These are phyloP conservation scores for Oplegnathus fasciatus DNA, from an alignment of 2,113 vertebrate genomes.

Conservation along the genomic window DNA sequence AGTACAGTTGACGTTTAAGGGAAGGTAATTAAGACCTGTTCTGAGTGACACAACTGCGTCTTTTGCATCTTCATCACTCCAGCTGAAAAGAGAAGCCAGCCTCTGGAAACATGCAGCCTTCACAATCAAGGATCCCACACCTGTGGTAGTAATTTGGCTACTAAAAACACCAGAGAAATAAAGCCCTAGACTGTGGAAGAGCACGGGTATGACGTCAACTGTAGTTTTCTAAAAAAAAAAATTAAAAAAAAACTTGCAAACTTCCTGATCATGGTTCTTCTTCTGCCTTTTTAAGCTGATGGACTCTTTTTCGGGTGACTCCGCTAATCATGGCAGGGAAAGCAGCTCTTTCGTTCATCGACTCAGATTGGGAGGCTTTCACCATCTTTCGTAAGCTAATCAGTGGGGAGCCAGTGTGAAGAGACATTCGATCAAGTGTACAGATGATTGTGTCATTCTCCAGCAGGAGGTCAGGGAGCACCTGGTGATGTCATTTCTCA, in stretches of 20 bases:
- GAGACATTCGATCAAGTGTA: constrained; percentile 9
- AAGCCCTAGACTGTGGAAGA: constrained; percentile 4
- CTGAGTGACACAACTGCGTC: constrained; percentile 35
- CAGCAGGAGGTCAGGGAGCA: constrained; percentile 5
- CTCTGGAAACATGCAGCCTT: constrained; percentile 11
- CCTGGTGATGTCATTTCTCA: constrained; percentile 18
- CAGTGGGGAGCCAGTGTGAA: not conserved
- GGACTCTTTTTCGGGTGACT: not conserved
- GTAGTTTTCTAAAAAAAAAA: constrained; percentile 18
- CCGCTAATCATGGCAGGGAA: not conserved
- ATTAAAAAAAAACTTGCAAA: too few species aligned
- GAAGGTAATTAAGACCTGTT: constrained; percentile 57
- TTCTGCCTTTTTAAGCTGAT: not conserved
- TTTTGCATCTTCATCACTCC: constrained; percentile 21
- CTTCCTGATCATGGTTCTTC: not conserved
- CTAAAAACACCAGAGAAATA: constrained; percentile 7
- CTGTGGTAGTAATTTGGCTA: constrained; percentile 33
- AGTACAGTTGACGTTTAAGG: constrained; percentile 35
- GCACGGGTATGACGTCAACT: not conserved
- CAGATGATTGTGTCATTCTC: constrained; percentile 14
- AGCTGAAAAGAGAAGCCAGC: constrained; percentile 39
- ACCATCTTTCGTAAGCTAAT: not conserved
- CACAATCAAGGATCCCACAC: not conserved
- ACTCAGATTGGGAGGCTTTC: not conserved
- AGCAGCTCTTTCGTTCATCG: not conserved